phyloP scores from a whole-genome alignment of 2,113 vertebrate genomes.

The Neotoma lepida region DNA sequence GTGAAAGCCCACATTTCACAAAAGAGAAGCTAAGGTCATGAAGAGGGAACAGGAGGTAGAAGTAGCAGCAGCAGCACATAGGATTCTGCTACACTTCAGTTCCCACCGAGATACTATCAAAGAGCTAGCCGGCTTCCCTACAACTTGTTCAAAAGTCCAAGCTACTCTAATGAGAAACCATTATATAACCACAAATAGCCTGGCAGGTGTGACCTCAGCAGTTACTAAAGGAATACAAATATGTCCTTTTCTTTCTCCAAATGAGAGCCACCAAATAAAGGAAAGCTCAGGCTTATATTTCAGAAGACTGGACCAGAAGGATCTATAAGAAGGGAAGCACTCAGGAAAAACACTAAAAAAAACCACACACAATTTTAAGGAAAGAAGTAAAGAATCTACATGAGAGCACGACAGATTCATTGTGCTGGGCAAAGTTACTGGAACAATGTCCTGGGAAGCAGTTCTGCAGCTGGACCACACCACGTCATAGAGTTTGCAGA shows the following conservation, averaged over 20 bases:
- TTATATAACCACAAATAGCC: neutral
- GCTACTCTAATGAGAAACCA: neutral
- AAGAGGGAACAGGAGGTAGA: neutral
- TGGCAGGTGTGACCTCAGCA: neutral
- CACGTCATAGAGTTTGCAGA: neutral
- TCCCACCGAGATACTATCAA: neutral
- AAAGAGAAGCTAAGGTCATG: neutral
- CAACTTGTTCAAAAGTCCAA: neutral
- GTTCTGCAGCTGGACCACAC: neutral
- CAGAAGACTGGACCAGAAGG: neutral
- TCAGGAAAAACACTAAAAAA: neutral
- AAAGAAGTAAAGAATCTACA: neutral
- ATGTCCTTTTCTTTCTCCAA: neutral
- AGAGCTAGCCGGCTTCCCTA: neutral
- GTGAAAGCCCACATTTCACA: neutral
- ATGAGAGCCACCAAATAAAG: neutral
- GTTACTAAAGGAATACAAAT: neutral
- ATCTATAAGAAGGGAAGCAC: neutral
- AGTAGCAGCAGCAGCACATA: neutral
- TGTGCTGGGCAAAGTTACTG: neutral
- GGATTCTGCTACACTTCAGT: neutral
- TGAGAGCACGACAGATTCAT: too few species aligned
- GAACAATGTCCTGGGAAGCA: neutral
- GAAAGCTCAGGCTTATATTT: neutral
- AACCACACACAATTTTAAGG: neutral